Evolutionary conservation across 2,113 vertebrate species (phyloP), one percentile per base, ranked within the genome.

Genomic region (Malurus elegans): DNA sequence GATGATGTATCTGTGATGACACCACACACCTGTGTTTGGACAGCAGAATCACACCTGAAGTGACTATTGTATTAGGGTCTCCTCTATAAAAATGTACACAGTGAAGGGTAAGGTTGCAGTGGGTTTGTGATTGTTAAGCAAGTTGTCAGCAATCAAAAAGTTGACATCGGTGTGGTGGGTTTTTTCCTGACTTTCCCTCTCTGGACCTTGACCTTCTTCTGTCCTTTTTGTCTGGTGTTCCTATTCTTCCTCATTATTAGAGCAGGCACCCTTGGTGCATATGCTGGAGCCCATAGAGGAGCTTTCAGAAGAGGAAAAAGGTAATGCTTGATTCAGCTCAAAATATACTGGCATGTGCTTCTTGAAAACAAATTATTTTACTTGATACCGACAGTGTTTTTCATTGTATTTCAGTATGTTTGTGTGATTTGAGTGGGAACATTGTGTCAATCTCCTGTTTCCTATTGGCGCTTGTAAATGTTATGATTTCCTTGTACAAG

Each of bases 261-360:
- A 99, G 93, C 98, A 99, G 97, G 94, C 98, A 92, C 97, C 95
- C 93, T 97, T 98, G 72, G 97, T 98, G 95, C 98, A 97, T 97
- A 97, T 98, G 93, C 98, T 99, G 98, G 99, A 99, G 92, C 98
- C 99, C 90, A 99, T 99, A 98, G 98, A 99, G 98, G 99, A 99
- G 97, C 98, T 99, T 97, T 98, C 99, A 97, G 99, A 99, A 96
- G 99, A 99, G 97, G 99, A 99, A 91, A 98, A 98, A 99, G 99
- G 99, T 99, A 99, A 99, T 92, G 44, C 64, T 71, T 90, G 86
- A 57, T 80, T 93, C 62, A 34, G 48, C 75, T 88, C 74, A 72
- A 75, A 34, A 64, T 82, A 58, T 44, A 88, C 53, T 48, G 70
- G 64, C 70, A 74, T 67, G 56, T 38, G 31, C 70, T 87, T 84